A percentile compares a stretch with the other conserved stretches of the same genome.
Evolutionary conservation across 2,113 vertebrate genomes (phyloP).

Genomic region (Megaptera novaeangliae): DNA sequence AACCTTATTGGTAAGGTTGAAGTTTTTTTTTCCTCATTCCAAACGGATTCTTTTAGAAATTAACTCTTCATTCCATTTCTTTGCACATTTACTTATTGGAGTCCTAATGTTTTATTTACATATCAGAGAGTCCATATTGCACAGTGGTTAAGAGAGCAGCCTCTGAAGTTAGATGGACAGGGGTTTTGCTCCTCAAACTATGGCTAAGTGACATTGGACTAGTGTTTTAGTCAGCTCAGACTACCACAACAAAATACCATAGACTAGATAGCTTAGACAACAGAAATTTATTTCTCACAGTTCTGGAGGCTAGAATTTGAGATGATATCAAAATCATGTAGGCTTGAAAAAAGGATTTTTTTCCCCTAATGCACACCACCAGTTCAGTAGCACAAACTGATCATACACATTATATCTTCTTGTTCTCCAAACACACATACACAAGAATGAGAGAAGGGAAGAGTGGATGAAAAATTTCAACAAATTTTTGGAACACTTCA

Average conservation of each 20-base stretch:
- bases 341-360: not conserved
- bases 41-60: not conserved
- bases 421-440: not conserved
- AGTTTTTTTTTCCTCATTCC: not conserved
- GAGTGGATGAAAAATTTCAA: not conserved
- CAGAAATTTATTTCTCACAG: not conserved
- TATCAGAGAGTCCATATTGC: not conserved
- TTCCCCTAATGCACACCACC: not conserved
- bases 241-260: not conserved
- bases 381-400: not conserved
- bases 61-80: not conserved
- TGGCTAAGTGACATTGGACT: not conserved
- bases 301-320: not conserved
- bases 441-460: not conserved
- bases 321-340: not conserved
- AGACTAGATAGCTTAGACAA: not conserved
- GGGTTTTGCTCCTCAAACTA: not conserved
- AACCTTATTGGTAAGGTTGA: not conserved
- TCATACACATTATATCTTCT: not conserved
- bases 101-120: not conserved
- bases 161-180: not conserved
- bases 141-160: not conserved
- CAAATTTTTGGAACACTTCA: not conserved
- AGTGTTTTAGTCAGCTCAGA: not conserved
- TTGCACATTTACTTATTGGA: not conserved